Evolutionary conservation across 1,140 invertebrate genomes (phyloP), one percentile per base, ranked within the genome.

Genomic region (Tetramorium parvispinum): DNA sequence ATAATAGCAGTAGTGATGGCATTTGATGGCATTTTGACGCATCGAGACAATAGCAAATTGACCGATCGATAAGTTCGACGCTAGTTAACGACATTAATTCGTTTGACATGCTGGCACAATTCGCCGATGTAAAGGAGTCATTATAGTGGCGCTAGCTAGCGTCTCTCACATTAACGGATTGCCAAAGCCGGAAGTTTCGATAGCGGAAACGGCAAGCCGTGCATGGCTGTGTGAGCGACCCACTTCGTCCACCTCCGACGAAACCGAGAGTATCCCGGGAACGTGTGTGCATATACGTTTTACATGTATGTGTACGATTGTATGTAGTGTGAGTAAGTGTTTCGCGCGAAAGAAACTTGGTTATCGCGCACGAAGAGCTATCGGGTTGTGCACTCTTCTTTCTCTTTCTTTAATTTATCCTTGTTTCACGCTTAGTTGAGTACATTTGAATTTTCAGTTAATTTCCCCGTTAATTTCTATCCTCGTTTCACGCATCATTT

Each of bases 181-280:
- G 89, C 82, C 78, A 90, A 86, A 93, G 88, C 92, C 93, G 93
- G 93, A 94, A 93, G 92, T 94, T 92, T 94, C 93, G 93, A 92
- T 94, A 93, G 89, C 93, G 93, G 93, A 94, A 94, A 88, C 91
- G 88, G 87, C 78, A 49, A 79, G 89, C 27, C 89, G 68, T 71
- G 57, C 86, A 86, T 65, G 27, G 66, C 55, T 81, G 70, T 91
- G 91, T 91, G 90, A 81, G 90, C 92, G 93, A 94, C 93, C 93
- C 91, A 94, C 93, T 92, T 92, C 88, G 91, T 92, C 77, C 63
- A 70, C 75, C 88, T 92, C 85, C 91, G 88, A 90, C 91, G 93
- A 94, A 94, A 94, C 89, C 92, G 93, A 94, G 91, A 94, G 93
- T 94, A 92, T 70, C 63, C 87, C 46, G 27, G 6, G 37, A 82